Conservation (phyloP, 2,797 vertebrate species). For the Aldrovandia affinis region DNA sequence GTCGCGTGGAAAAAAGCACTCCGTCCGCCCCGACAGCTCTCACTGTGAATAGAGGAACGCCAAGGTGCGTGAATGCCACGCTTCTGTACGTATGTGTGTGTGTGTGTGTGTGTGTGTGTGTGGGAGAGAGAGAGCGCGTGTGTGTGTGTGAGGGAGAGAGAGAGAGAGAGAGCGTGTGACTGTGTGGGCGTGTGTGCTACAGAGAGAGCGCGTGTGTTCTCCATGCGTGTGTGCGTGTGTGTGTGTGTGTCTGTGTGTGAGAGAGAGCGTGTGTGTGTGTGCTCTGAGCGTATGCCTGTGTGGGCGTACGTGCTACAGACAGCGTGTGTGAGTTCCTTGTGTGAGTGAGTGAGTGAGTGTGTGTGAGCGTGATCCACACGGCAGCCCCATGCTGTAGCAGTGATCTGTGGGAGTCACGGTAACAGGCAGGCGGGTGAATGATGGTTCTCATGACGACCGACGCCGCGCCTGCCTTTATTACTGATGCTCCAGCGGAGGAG, state of each 20-base stretch:
- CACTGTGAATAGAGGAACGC: too few species aligned
- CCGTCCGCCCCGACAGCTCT: neutral
- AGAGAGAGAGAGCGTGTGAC: neutral
- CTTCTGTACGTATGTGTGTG: too few species aligned
- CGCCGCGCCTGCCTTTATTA: too few species aligned
- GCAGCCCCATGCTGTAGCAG: too few species aligned
- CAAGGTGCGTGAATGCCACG: too few species aligned
- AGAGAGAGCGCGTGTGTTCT: too few species aligned
- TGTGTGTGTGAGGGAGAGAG: neutral
- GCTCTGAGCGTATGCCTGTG: neutral
- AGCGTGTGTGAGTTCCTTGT: neutral
- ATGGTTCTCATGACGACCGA: too few species aligned
- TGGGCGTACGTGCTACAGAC: neutral
- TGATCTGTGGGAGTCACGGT: too few species aligned
- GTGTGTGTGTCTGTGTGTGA: neutral
- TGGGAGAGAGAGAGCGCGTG: neutral
- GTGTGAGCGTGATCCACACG: too few species aligned
- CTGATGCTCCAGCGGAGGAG: too few species aligned
- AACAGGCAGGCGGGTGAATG: too few species aligned
- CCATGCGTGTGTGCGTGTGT: neutral
- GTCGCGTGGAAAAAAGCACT: neutral
- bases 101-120: neutral
- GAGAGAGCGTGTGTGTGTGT: neutral
- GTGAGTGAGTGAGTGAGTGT: too few species aligned
- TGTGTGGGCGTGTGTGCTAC: neutral